phyloP scores from a whole-genome alignment of 64 coral and sea anemone genomes.

The Trachythela sp. region DNA sequence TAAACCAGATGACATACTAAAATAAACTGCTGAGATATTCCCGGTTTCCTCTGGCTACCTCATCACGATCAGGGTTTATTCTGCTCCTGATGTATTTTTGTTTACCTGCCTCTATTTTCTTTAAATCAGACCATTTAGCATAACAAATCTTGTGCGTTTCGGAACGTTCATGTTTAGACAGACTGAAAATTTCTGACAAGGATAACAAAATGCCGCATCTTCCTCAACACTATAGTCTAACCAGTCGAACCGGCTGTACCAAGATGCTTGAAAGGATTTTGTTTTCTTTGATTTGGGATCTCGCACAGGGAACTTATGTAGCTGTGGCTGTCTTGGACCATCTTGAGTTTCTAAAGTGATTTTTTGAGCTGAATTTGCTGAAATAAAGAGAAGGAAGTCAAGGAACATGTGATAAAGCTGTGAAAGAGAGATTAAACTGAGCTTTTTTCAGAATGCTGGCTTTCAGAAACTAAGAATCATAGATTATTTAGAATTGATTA shows the following conservation, averaged over 20 bases:
- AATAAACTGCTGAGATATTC: no score
- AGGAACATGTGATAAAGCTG: no score
- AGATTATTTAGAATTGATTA: no score
- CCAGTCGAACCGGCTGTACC: not conserved
- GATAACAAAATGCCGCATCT: not conserved
- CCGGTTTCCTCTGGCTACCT: conserved; percentile 8
- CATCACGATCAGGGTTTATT: not conserved
- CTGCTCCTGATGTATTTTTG: not conserved
- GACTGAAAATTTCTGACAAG: not conserved
- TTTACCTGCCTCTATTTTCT: conserved; percentile 4
- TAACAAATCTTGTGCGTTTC: conserved; percentile 1
- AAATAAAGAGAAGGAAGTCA: no score
- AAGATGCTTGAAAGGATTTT: not conserved
- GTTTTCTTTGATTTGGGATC: not conserved
- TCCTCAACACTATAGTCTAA: not conserved
- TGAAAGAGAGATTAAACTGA: no score
- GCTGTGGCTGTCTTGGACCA: not conserved
- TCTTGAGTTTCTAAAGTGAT: no score
- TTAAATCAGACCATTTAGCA: conserved; percentile 3
- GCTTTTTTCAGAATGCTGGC: no score
- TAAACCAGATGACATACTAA: no score
- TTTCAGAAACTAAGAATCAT: no score
- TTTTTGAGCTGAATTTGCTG: no score
- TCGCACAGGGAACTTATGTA: not conserved
- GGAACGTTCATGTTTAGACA: not conserved